Evolutionary conservation across 2,797 vertebrate genomes (phyloP), one percentile per base, ranked within the genome.

Genomic region (Sphenodon punctatus): DNA sequence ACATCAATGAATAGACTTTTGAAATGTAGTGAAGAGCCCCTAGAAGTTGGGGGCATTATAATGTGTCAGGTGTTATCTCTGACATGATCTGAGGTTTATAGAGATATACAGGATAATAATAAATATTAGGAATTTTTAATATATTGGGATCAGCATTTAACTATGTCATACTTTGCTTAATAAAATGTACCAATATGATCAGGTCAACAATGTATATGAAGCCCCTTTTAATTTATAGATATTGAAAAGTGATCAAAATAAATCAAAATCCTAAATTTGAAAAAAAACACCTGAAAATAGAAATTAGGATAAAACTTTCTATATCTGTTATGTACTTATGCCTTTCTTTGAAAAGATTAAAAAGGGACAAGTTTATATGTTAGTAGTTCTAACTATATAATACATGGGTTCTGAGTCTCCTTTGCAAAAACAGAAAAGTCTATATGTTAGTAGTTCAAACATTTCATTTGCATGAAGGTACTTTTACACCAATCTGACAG

Each of bases 41-140:
- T 17, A 56, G 3, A 30, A 7, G 65, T 1, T 3, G 7, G 41
- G 25, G 5, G 36, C 25, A 2, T 12, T 25, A 39, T 48, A 46
- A 36, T 22, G 6, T 8, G 30, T 70, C 56, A 5, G 49, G 19
- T 51, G 36, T 12, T 1, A 1, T 4, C 0, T 0, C 1, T 19
- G 11, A 20, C 4, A 1, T 0, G 6, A 43, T 19, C 43, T 8
- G 5, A 36, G 8, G 16, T 10, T 20, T 19, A 17, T 1, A 4
- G 25, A 12, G 41, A n/a, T 1, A 1, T 5, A 5, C 0, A 5
- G 39, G 10, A 17, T 67, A 30, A 2, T n/a, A 13, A 53, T 5
- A 22, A 38, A 38, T 20, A 61, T 10, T n/a, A 43, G 53, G 59
- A 1, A 17, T 61, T 67, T 65, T 5, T 66, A 53, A 36, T 43